Evolutionary conservation across 2,888 invertebrate species (phyloP), one percentile per base, ranked within the genome.

Genomic region (Polietes domitor): DNA sequence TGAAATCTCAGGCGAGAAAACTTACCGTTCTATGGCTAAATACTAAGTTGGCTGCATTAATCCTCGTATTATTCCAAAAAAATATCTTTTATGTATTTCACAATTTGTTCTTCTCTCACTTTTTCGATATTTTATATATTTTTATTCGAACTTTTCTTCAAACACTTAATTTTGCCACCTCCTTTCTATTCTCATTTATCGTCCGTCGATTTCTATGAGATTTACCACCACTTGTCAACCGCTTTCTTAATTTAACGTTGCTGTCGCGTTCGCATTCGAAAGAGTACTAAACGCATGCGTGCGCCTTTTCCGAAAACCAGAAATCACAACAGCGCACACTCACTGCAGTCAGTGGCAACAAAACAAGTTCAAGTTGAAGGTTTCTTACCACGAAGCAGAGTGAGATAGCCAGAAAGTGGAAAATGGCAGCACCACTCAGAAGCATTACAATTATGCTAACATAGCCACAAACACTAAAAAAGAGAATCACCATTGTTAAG

Each of bases 351-450:
- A 61, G 53, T 15, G 37, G 37, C 50, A 12, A 37, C 21, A 63
- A 74, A 82, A 85, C 75, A 84, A 86, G 85, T 85, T 84, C 85
- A 84, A 85, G 84, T 82, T 82, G 85, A 86, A 85, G 85, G 86
- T 77, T 80, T 77, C 72, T 72, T 68, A 73, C 81, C 65, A 68
- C 17, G 24, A 12, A n/a, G 41, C 19, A 76, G 17, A 68, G 26
- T 63, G 10, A 24, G 19, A 28, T 28, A 71, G 65, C 17, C 37
- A 37, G 15, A 73, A 19, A 15, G 43, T 63, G 55, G 55, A 17
- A 53, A 28, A 12, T 37, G 37, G 37, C 17, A 26, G 2, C 15
- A 53, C 17, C 4, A 24, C n/a, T n/a, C n/a, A n/a, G n/a, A n/a
- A n/a, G 15, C 26, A 70, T 37, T 37, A 3, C 19, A 10, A 0